Base-by-base conservation (phyloP, 2,888 invertebrate genomes). In the Linyphia triangularis region DNA sequence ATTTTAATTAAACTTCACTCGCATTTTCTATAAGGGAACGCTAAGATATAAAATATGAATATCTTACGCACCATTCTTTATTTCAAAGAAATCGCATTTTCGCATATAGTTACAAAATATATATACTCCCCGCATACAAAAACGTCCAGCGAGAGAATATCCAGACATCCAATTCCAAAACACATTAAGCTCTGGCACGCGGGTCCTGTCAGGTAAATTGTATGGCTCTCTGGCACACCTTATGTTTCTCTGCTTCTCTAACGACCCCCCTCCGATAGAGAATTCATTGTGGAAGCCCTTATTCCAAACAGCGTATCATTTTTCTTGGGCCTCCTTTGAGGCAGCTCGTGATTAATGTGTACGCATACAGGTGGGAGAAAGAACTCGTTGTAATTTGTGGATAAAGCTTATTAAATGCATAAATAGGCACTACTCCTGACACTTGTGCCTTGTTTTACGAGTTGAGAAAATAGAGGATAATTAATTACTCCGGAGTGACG, bases 401-500 rank as follows among this genome's bases (percentile, higher is more conserved):
- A 57, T 57, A 81, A 57, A 37, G 81, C 81, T 69, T 57, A 81
- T 81, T 81, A 81, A 81, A 81, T 22, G 69, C 69, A 70, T 81
- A 81, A 81, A 57, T 24, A 69, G 57, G 57, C 57, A 6, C 37
- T 26, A 59, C 30, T 28, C 51, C 65, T 70, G 37, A 70, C 59
- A 51, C 28, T 28, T 73, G 26, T 30, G 73, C 24, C n/a, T 59
- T 73, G 73, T 73, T 73, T 73, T 69, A 57, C 28, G 73, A 73
- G 57, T 33, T 33, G n/a, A 19, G 37, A 22, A 33, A 33, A 19
- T 19, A 33, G 37, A 33, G 67, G 33, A 69, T 33, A 33, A 69
- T 69, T 69, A 69, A 69, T 69, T 69, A 37, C 67, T 22, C 33
- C 22, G 37, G 3, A 69, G 33, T 37, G 33, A 10, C 67, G 19